These are phyloP conservation scores for Empis livida DNA, from an alignment of 2,888 invertebrate species.

Conservation along the genomic window DNA sequence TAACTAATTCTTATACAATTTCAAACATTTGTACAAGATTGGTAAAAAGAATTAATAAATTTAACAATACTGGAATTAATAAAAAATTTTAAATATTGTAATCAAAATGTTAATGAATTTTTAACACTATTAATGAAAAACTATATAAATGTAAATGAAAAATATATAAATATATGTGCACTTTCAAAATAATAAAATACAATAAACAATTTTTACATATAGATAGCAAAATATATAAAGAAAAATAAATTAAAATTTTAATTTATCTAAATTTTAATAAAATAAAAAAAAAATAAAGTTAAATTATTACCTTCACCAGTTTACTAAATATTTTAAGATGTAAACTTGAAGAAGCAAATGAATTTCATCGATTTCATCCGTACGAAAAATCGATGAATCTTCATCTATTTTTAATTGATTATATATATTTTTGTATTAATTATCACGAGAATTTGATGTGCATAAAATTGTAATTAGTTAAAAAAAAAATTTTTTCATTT, in stretches of 20 bases:
- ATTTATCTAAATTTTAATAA: not conserved
- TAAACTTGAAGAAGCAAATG: constrained; percentile 35
- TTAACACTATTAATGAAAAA: too few relatives aligned
- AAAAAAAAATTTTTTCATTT: too few relatives aligned
- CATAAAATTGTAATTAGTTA: too few relatives aligned
- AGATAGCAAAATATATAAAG: not conserved
- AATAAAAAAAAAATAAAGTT: not conserved
- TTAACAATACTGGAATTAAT: too few relatives aligned
- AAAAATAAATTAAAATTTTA: not conserved
- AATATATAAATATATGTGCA: too few relatives aligned
- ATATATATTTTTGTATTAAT: not conserved
- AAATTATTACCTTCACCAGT: constrained; percentile 6
- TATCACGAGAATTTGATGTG: not conserved
- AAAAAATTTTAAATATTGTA: too few relatives aligned
- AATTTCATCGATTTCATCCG: constrained; percentile 35
- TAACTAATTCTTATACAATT: too few relatives aligned
- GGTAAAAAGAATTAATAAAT: too few relatives aligned
- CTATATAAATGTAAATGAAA: too few relatives aligned
- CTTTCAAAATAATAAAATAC: constrained; percentile 1
- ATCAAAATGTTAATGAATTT: too few relatives aligned
- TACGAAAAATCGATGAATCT: constrained; percentile 3
- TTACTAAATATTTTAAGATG: constrained; percentile 33
- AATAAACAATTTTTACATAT: constrained; percentile 15
- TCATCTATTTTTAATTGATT: constrained; percentile 3
- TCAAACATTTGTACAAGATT: too few relatives aligned